Percentiles rank a stretch among this genome's conserved stretches.
Conservation (phyloP, 2,797 vertebrate species). For the Petrocephalus sullivani region DNA sequence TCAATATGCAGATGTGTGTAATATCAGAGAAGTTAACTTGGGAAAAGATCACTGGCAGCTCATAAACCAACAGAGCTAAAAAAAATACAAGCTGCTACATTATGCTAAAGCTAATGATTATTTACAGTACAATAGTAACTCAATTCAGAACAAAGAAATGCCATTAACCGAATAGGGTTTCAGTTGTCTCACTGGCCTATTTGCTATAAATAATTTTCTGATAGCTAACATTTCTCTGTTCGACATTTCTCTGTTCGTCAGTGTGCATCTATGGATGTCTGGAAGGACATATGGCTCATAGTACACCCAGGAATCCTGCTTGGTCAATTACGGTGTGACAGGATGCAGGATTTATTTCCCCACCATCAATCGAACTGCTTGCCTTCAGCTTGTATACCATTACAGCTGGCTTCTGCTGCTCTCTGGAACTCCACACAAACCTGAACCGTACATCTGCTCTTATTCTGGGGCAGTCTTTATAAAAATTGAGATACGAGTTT, state of each 20-base stretch:
- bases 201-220: neutral
- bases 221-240: neutral
- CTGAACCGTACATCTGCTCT: neutral
- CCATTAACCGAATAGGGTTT: neutral
- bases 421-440: neutral
- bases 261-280: neutral
- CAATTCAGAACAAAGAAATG: neutral
- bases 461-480: neutral
- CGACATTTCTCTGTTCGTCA: too few species aligned
- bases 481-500: neutral
- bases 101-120: neutral
- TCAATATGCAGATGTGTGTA: neutral
- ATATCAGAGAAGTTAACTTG: neutral
- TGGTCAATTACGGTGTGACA: neutral
- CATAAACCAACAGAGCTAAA: neutral
- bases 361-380: neutral
- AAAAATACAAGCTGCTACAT: neutral
- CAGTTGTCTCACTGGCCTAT: neutral
- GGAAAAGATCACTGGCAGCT: neutral
- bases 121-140: neutral
- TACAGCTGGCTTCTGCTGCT: neutral
- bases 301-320: neutral
- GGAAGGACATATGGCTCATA: conserved; percentile 7
- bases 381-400: neutral
- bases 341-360: neutral